Conservation (phyloP, 2,113 vertebrate species). For the Heliornis fulica region DNA sequence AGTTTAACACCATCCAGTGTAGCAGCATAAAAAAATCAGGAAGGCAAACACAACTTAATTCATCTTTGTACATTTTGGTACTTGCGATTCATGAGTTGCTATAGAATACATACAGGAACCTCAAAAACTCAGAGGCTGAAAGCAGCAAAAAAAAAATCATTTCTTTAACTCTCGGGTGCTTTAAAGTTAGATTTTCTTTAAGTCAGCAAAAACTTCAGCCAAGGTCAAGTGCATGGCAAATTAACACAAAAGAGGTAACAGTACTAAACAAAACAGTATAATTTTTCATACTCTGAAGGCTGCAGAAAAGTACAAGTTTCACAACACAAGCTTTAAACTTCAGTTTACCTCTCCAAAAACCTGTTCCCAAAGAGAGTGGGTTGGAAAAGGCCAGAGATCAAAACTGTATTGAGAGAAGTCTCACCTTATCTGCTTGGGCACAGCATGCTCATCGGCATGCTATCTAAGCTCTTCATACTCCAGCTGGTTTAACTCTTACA, state of each 20-base stretch:
- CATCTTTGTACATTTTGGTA: rapidly evolving
- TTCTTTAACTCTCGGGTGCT: neutral
- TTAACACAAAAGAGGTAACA: neutral
- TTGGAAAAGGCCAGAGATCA: neutral
- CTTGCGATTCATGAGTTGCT: neutral
- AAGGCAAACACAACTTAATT: neutral
- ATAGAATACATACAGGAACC: neutral
- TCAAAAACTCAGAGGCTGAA: neutral
- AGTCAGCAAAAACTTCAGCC: neutral
- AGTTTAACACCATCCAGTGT: neutral
- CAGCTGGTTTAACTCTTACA: neutral
- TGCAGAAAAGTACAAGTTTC: neutral
- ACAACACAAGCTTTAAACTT: neutral
- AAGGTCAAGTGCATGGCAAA: neutral
- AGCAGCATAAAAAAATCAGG: neutral
- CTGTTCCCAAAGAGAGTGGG: neutral
- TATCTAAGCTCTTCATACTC: neutral
- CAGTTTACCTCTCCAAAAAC: neutral
- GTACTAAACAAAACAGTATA: neutral
- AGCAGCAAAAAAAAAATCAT: rapidly evolving
- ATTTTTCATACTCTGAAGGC: neutral
- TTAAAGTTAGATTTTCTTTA: neutral
- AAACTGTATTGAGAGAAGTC: neutral
- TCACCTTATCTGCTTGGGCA: neutral
- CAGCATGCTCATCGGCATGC: neutral